Percentiles rank a stretch among this genome's conserved stretches.
Evolutionary conservation across 1,140 invertebrate genomes (phyloP).

Genomic region (Diorhabda carinulata): DNA sequence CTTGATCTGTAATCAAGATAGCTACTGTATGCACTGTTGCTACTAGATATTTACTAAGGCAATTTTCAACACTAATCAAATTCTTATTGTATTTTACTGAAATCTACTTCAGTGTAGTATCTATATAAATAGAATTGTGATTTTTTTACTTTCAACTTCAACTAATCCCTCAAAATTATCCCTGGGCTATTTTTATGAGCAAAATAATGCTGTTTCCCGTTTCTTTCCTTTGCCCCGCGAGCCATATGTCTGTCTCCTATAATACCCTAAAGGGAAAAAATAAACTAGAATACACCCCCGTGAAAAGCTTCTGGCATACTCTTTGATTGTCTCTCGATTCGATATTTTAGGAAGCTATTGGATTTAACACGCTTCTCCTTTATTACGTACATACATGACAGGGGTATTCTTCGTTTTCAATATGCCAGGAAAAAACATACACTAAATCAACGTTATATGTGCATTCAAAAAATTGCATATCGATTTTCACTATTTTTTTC

Average conservation of each 20-base stretch:
- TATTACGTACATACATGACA: neutral
- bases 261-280: neutral
- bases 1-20: too few species aligned
- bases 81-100: too few species aligned
- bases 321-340: conserved; percentile 2
- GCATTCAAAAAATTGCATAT: too few species aligned
- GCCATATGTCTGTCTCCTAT: neutral
- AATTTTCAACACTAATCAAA: too few species aligned
- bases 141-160: too few species aligned
- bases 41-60: too few species aligned
- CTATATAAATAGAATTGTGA: too few species aligned
- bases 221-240: neutral
- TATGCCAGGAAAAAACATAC: too few species aligned
- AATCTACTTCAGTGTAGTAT: too few species aligned
- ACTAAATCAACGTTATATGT: too few species aligned
- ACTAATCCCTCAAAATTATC: neutral
- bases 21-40: too few species aligned
- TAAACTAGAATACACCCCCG: neutral
- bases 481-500: too few species aligned
- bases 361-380: neutral
- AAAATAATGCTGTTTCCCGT: conserved; percentile 2
- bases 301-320: neutral
- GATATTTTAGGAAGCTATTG: conserved; percentile 2
- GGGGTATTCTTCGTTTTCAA: neutral
- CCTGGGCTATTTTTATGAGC: neutral